Percentiles rank a stretch among this genome's conserved stretches.
These are phyloP conservation scores for Hydrocynus forskahlii DNA, from an alignment of 2,797 vertebrate genomes.

Conservation along the genomic window DNA sequence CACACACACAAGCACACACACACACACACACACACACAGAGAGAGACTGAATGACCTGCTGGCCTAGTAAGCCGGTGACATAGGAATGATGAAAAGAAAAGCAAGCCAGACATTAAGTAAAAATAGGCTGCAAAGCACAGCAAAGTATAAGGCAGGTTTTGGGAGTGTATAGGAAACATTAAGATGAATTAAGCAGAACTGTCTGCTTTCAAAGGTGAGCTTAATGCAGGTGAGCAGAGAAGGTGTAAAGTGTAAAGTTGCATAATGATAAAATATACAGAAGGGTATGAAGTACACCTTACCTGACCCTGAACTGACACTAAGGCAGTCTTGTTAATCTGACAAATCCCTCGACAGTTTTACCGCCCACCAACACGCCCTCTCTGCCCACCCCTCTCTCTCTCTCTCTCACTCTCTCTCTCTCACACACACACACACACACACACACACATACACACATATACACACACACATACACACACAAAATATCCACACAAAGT, in stretches of 20 bases:
- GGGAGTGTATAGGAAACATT: not conserved
- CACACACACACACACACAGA: constrained; percentile 29
- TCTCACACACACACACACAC: no score
- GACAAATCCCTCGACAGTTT: constrained; percentile 43
- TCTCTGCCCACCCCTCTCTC: no score
- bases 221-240: not conserved
- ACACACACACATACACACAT: no score
- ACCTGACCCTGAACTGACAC: constrained; percentile 4
- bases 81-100: constrained; percentile 19
- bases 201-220: not conserved
- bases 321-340: constrained; percentile 38
- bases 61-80: constrained; percentile 41
- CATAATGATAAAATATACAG: not conserved
- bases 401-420: no score
- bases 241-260: not conserved
- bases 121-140: no score
- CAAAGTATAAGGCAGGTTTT: not conserved
- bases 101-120: not conserved
- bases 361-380: constrained; percentile 24
- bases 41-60: constrained; percentile 32
- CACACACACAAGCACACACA: constrained; percentile 29
- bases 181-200: not conserved
- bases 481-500: no score
- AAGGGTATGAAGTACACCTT: not conserved
- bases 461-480: no score